Evolutionary conservation across 2,888 invertebrate genomes (phyloP).

Genomic region (Ornithoptera alexandrae): DNA sequence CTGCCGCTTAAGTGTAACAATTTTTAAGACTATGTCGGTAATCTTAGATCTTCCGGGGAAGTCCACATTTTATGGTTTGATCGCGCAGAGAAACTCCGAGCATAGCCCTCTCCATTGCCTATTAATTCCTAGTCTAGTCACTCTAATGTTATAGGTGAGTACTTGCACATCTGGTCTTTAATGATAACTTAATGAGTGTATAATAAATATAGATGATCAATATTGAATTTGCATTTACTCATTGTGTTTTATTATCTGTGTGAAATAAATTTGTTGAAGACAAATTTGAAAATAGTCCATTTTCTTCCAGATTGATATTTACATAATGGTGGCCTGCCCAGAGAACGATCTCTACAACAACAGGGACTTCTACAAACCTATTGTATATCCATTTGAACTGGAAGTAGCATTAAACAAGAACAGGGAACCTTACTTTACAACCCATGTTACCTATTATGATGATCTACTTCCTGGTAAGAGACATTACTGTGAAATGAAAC

Average conservation of each 20-base stretch:
- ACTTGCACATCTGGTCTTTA: too few species aligned
- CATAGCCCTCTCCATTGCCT: too few species aligned
- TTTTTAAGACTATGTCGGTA: too few species aligned
- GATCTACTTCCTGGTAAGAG: conserved; percentile 84
- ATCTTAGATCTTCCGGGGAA: too few species aligned
- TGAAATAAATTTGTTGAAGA: not conserved
- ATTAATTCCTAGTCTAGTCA: too few species aligned
- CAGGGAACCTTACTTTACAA: conserved; percentile 77
- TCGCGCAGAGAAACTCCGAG: too few species aligned
- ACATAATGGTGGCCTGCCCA: conserved; percentile 94
- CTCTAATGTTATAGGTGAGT: too few species aligned
- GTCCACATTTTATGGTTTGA: too few species aligned
- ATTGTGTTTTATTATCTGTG: not conserved
- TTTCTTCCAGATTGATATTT: conserved; percentile 88
- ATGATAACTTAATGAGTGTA: too few species aligned
- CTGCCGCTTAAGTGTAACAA: too few species aligned
- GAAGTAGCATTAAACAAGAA: conserved; percentile 88
- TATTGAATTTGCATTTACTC: not conserved
- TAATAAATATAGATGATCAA: too few species aligned
- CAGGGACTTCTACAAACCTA: conserved; percentile 92
- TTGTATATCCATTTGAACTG: conserved; percentile 95
- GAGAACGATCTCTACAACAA: conserved; percentile 92
- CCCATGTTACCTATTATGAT: conserved; percentile 87
- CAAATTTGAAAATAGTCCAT: too few species aligned
- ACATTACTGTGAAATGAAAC: conserved; percentile 71